Evolutionary conservation across 30 jellyfish, hydroid and myxozoan species (phyloP).

Genomic region (Morbakka virulenta): DNA sequence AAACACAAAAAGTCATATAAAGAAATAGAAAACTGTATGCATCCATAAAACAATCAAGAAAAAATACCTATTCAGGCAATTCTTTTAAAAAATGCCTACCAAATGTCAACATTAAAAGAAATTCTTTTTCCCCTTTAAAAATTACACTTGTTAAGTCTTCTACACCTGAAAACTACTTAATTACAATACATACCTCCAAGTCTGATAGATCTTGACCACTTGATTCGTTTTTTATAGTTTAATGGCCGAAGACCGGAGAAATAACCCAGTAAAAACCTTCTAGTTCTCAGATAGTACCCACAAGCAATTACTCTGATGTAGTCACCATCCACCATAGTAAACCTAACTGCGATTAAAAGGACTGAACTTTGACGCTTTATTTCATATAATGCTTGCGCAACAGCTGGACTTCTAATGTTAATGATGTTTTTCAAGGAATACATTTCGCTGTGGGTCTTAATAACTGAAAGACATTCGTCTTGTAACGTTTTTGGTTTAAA

Average conservation of each 20-base stretch:
- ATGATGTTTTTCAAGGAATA: conserved; percentile 3
- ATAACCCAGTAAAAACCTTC: conserved; percentile 37
- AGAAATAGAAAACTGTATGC: too few species aligned
- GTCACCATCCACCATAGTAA: conserved; percentile 55
- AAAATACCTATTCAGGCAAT: too few species aligned
- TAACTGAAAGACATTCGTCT: neutral
- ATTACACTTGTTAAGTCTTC: too few species aligned
- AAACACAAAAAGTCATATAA: too few species aligned
- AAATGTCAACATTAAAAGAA: too few species aligned
- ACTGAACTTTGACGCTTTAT: conserved; percentile 4
- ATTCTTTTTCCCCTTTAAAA: too few species aligned
- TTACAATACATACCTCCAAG: conserved; percentile 20
- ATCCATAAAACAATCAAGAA: too few species aligned
- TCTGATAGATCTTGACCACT: conserved; percentile 36
- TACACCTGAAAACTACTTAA: too few species aligned
- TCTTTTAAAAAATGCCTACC: too few species aligned
- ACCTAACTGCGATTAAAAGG: conserved; percentile 17
- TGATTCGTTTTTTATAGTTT: conserved; percentile 1
- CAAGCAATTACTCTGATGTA: conserved; percentile 42
- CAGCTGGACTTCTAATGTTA: conserved; percentile 15
- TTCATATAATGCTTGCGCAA: conserved; percentile 43
- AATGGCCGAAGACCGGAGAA: conserved; percentile 14
- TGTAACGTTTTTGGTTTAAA: neutral
- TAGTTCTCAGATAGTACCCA: conserved; percentile 48
- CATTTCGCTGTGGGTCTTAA: neutral